Percentiles rank a stretch among this genome's conserved stretches.
phyloP scores from a whole-genome alignment of 2,888 invertebrate species.

The Philonicus albiceps region DNA sequence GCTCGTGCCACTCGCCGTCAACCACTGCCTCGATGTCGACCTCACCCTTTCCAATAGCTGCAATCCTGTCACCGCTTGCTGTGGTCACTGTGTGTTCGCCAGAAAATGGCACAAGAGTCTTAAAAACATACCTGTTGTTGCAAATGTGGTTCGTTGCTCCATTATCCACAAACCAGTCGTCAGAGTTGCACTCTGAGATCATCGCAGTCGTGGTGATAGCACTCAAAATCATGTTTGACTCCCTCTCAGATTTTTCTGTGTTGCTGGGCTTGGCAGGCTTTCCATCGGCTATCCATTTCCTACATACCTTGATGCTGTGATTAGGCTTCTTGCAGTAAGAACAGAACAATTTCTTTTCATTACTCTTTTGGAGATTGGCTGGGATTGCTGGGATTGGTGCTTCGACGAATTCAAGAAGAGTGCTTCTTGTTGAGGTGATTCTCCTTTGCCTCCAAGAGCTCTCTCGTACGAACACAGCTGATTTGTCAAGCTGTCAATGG shows the following conservation, averaged over 20 bases:
- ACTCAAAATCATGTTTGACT: neutral
- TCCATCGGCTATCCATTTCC: conserved; percentile 46
- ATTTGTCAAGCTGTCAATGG: neutral
- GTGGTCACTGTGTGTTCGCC: neutral
- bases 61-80: conserved; percentile 49
- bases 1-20: conserved; percentile 41
- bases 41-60: conserved; percentile 48
- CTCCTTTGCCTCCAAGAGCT: too few relatives aligned
- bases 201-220: too few relatives aligned
- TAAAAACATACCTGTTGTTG: too few relatives aligned
- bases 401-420: too few relatives aligned
- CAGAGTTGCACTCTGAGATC: too few relatives aligned
- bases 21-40: conserved; percentile 47
- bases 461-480: conserved; percentile 32
- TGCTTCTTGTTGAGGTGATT: too few relatives aligned
- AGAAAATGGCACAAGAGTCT: too few relatives aligned
- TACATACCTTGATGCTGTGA: conserved; percentile 40
- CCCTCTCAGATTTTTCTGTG: neutral
- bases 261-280: conserved; percentile 37
- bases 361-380: neutral
- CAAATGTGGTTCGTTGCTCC: too few relatives aligned
- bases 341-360: conserved; percentile 41
- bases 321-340: conserved; percentile 47
- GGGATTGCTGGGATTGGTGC: too few relatives aligned
- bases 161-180: too few relatives aligned